Conservation (phyloP, 2,797 vertebrate species). For the Gadopsis bispinosus region DNA sequence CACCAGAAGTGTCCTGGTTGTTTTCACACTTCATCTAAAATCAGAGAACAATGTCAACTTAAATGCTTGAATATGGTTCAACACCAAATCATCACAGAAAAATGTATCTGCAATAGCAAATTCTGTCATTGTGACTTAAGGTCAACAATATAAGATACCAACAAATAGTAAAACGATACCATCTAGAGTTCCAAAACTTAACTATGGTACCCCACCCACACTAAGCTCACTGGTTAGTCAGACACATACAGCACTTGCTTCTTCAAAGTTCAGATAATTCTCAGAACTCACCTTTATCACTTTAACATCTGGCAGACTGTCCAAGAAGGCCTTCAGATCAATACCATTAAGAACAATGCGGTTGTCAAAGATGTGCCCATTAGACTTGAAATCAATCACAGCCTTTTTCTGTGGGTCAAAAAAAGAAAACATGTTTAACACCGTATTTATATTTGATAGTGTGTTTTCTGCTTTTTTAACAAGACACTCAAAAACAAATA, state of each 20-base stretch:
- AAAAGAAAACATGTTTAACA: not conserved
- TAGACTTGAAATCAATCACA: constrained; percentile 99
- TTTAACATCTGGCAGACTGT: constrained; percentile 98
- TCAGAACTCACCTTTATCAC: constrained; percentile 91
- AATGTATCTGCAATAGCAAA: too few relatives aligned
- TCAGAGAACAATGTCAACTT: constrained; percentile 27
- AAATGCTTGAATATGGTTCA: not conserved
- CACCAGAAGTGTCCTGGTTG: constrained; percentile 87
- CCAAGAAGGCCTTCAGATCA: constrained; percentile 97
- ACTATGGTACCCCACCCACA: not conserved
- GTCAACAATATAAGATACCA: not conserved
- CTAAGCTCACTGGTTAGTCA: not conserved
- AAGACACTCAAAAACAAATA: not conserved
- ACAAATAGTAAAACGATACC: not conserved
- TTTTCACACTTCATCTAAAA: constrained; percentile 96
- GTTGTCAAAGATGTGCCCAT: constrained; percentile 99
- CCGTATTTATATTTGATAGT: rapidly evolving
- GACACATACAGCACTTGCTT: not conserved
- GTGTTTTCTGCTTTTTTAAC: not conserved
- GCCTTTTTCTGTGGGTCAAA: constrained; percentile 92
- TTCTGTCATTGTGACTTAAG: not conserved
- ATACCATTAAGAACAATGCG: constrained; percentile 98
- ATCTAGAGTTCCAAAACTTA: not conserved
- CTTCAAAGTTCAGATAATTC: not conserved
- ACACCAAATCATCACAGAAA: not conserved